phyloP scores from a whole-genome alignment of 2,797 vertebrate genomes.

The Thaleichthys pacificus region DNA sequence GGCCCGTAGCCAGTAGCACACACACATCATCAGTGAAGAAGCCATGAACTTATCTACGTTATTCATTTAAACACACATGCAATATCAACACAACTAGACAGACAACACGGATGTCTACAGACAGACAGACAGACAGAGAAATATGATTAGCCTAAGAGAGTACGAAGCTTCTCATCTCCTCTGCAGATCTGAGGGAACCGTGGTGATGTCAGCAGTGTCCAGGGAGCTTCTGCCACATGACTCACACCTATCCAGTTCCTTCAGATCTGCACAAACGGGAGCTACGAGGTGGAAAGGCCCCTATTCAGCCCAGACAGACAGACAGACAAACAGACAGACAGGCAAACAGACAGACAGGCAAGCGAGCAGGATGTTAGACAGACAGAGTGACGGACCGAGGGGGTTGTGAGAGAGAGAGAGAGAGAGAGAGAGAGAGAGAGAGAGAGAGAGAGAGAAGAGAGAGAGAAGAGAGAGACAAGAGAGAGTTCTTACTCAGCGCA shows the following conservation, averaged over 20 bases:
- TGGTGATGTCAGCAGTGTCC: constrained; percentile 38
- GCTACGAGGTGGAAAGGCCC: constrained; percentile 23
- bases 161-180: constrained; percentile 27
- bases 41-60: neutral
- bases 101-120: neutral
- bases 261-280: constrained; percentile 50
- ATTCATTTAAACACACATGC: neutral
- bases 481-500: constrained; percentile 77
- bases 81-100: constrained; percentile 1
- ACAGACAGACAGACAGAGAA: neutral
- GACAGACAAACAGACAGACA: too few relatives aligned
- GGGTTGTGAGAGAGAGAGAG: constrained; percentile 37
- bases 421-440: constrained; percentile 45
- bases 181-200: constrained; percentile 60
- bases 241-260: constrained; percentile 42
- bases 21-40: neutral
- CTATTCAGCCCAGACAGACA: neutral
- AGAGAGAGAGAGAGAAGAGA: constrained; percentile 43
- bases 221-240: constrained; percentile 6
- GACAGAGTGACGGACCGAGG: constrained; percentile 28
- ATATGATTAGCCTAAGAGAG: neutral
- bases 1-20: neutral
- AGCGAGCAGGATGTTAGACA: constrained; percentile 24
- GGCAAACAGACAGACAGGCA: too few relatives aligned
- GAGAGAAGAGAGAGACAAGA: constrained; percentile 34